These are phyloP conservation scores for Odobenus rosmarus DNA, from an alignment of 2,113 vertebrate genomes.

Conservation along the genomic window DNA sequence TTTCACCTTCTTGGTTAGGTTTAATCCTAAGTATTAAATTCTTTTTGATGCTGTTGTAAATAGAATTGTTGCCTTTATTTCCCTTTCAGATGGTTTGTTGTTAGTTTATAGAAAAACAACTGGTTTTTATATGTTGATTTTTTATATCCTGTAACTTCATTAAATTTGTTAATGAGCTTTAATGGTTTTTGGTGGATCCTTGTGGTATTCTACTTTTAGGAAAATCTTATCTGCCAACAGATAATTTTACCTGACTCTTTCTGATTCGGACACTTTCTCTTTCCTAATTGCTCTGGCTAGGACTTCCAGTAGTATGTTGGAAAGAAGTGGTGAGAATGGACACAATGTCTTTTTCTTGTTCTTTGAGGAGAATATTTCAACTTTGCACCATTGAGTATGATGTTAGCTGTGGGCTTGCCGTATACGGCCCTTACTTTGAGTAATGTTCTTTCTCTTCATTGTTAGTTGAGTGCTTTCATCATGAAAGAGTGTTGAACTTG, in stretches of 20 bases:
- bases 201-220: background rate
- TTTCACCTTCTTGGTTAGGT: background rate
- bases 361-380: background rate
- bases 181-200: background rate
- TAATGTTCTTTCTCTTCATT: background rate
- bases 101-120: background rate
- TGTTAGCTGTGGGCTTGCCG: background rate
- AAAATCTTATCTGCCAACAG: background rate
- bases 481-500: background rate
- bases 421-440: background rate
- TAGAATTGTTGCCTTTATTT: background rate
- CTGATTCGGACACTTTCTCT: background rate
- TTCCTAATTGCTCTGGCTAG: background rate
- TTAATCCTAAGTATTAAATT: background rate
- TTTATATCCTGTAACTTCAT: background rate
- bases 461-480: background rate
- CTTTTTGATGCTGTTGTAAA: background rate
- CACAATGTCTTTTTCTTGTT: background rate
- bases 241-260: background rate
- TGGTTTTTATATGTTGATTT: background rate
- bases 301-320: background rate
- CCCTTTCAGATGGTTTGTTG: background rate
- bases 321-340: background rate
- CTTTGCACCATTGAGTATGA: background rate
- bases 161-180: background rate